Conservation (phyloP, 2,888 invertebrate species). For the Cephalotes varians region DNA sequence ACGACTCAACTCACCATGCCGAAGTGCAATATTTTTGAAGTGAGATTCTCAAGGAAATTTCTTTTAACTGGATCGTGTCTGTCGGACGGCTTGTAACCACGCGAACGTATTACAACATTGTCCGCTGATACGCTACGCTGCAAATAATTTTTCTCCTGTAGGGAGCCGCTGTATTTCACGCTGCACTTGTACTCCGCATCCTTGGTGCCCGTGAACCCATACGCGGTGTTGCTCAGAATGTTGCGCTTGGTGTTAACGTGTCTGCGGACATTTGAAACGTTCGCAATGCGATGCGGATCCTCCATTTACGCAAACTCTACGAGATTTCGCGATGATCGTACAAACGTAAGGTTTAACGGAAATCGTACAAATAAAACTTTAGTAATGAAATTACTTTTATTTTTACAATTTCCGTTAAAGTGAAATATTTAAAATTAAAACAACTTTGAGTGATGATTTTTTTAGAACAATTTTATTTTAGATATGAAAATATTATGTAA, state of each 20-base stretch:
- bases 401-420: too few relatives aligned
- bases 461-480: neutral
- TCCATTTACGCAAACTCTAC: slow-evolving; percentile 48
- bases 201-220: slow-evolving; percentile 70
- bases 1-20: slow-evolving; percentile 88
- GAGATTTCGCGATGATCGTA: slow-evolving; percentile 5
- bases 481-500: neutral
- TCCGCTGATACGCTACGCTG: slow-evolving; percentile 83
- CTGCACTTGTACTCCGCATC: slow-evolving; percentile 77
- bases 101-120: slow-evolving; percentile 85
- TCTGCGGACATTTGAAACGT: slow-evolving; percentile 67
- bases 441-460: neutral
- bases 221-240: slow-evolving; percentile 75
- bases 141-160: slow-evolving; percentile 72
- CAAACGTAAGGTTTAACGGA: slow-evolving; percentile 1
- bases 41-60: slow-evolving; percentile 92
- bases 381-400: too few relatives aligned
- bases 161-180: slow-evolving; percentile 63
- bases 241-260: slow-evolving; percentile 74
- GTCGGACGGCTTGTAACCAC: slow-evolving; percentile 95
- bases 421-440: too few relatives aligned
- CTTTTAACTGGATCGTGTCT: slow-evolving; percentile 93
- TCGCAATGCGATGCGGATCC: slow-evolving; percentile 33
- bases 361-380: neutral
- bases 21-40: slow-evolving; percentile 93